These are phyloP conservation scores for Eumeta japonica DNA, from an alignment of 1,140 invertebrate species.

Conservation along the genomic window DNA sequence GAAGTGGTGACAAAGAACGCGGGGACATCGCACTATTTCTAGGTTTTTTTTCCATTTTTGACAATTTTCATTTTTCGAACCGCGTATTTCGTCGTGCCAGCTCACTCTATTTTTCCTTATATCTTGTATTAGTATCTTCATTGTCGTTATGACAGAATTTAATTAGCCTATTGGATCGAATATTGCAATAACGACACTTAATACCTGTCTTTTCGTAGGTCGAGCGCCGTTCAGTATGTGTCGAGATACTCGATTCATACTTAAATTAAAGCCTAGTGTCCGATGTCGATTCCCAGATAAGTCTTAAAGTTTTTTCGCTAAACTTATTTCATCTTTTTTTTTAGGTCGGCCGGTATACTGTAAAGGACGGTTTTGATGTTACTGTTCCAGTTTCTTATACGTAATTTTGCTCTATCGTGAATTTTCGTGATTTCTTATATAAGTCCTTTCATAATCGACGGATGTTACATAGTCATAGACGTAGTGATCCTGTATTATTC, in stretches of 20 bases:
- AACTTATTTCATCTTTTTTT: neutral
- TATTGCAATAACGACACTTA: constrained; percentile 21
- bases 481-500: constrained; percentile 20
- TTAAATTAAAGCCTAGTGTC: constrained; percentile 8
- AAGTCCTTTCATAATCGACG: no score
- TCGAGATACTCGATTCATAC: neutral
- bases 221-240: constrained; percentile 3
- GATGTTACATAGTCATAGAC: constrained; percentile 33
- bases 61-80: no score
- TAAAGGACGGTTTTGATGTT: constrained; percentile 11
- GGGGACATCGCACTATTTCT: no score
- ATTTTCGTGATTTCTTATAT: no score
- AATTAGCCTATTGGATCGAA: no score
- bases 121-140: constrained; percentile 28
- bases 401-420: constrained; percentile 12
- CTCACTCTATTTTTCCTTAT: constrained; percentile 28
- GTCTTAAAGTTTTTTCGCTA: constrained; percentile 8
- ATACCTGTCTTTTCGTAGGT: constrained; percentile 24
- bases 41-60: no score
- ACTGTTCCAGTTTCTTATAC: constrained; percentile 7
- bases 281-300: constrained; percentile 7
- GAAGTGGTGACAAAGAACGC: no score
- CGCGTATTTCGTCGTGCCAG: no score
- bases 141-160: constrained; percentile 11
- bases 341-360: constrained; percentile 9